Evolutionary conservation across 2,113 vertebrate genomes (phyloP).

Genomic region (Rhinogobius similis): DNA sequence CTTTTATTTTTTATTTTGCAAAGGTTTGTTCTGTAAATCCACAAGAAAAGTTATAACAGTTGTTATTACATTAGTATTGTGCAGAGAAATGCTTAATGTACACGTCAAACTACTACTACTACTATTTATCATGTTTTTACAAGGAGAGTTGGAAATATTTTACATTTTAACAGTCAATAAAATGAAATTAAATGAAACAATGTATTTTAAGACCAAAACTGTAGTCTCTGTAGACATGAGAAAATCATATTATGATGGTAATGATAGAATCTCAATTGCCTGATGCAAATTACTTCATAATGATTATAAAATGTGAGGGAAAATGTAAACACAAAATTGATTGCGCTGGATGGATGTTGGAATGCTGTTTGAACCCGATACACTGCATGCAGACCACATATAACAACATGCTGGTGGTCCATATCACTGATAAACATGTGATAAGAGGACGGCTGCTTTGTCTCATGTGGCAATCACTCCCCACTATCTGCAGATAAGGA

Average conservation of each 20-base stretch:
- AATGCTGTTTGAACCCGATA: background rate
- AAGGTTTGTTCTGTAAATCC: background rate
- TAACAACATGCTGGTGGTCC: background rate
- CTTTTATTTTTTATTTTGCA: too few relatives aligned
- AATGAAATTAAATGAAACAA: background rate
- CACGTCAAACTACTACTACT: too few relatives aligned
- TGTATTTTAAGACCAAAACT: background rate
- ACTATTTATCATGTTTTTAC: too few relatives aligned
- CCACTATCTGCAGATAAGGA: conserved; percentile 3
- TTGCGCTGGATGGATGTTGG: background rate
- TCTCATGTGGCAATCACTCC: conserved; percentile 1
- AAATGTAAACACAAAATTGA: background rate
- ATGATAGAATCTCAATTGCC: background rate
- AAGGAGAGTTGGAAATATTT: too few relatives aligned
- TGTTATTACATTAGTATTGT: background rate
- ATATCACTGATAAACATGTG: conserved; percentile 8
- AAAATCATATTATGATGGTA: background rate
- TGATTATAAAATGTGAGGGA: background rate
- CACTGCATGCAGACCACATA: background rate
- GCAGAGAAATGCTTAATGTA: too few relatives aligned
- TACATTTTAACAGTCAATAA: too few relatives aligned
- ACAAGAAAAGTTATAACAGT: background rate
- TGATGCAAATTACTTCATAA: background rate
- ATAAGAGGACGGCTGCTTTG: conserved; percentile 1
- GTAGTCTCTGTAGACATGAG: background rate